Evolutionary conservation across 1,140 invertebrate species (phyloP).

Genomic region (Drosophila dunni): DNA sequence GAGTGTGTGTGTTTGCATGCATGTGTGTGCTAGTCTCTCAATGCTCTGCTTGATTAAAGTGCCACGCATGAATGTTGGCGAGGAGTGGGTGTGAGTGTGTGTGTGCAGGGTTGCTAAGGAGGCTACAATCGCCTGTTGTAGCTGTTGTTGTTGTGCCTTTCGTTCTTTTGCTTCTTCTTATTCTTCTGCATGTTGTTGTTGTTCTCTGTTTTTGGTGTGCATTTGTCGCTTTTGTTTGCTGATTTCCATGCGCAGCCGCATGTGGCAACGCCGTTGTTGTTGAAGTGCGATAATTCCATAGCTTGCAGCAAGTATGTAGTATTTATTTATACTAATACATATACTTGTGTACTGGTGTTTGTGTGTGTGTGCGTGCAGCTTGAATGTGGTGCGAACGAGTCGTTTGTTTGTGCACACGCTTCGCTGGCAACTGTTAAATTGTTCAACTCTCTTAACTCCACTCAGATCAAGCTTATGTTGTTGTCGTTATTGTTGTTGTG

Average conservation of each 20-base stretch:
- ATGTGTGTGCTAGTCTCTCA: conserved; percentile 39
- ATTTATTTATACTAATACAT: conserved; percentile 15
- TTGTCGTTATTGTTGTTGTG: neutral
- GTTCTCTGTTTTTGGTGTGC: conserved; percentile 44
- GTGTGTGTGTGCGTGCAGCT: conserved; percentile 6
- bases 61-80: conserved; percentile 38
- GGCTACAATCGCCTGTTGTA: conserved; percentile 11
- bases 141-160: conserved; percentile 24
- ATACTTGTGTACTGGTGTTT: neutral
- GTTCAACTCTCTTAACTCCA: neutral
- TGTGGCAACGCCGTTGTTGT: conserved; percentile 39
- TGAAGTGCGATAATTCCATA: conserved; percentile 80
- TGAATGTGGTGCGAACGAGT: conserved; percentile 31
- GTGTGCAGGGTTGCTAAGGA: conserved; percentile 19
- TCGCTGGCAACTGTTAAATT: conserved; percentile 36
- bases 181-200: conserved; percentile 18
- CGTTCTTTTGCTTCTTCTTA: neutral
- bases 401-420: conserved; percentile 62
- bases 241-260: conserved; percentile 47
- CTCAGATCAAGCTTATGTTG: conserved; percentile 21
- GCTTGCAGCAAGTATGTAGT: conserved; percentile 26
- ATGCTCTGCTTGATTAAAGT: conserved; percentile 57
- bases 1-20: neutral
- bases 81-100: conserved; percentile 14
- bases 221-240: conserved; percentile 72